These are phyloP conservation scores for Xenopus laevis DNA, from an alignment of 2,113 vertebrate genomes.

Conservation along the genomic window DNA sequence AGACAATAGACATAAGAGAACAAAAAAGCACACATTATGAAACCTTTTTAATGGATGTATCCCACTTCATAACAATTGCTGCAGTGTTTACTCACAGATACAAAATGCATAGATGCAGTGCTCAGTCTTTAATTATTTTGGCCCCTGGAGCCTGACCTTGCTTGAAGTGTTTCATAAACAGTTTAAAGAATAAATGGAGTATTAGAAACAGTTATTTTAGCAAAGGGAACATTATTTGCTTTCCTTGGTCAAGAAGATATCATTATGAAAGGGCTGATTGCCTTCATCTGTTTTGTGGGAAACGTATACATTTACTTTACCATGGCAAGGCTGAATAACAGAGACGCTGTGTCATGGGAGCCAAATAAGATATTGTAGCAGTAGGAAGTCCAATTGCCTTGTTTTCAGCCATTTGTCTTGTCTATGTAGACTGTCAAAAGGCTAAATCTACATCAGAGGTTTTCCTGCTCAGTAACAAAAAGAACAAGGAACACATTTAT, in stretches of 20 bases:
- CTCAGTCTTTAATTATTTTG: slow-evolving; percentile 52
- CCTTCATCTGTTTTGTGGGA: slow-evolving; percentile 54
- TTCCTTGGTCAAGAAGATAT: slow-evolving; percentile 55
- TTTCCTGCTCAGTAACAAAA: slow-evolving; percentile 52
- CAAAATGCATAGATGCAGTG: slow-evolving; percentile 52
- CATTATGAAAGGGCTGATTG: slow-evolving; percentile 57
- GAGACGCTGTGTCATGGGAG: slow-evolving; percentile 54
- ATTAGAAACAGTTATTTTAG: slow-evolving; percentile 56
- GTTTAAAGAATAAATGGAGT: slow-evolving; percentile 59
- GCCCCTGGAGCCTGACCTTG: slow-evolving; percentile 46
- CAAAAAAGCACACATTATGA: not conserved
- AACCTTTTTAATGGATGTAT: slow-evolving; percentile 24
- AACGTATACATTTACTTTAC: slow-evolving; percentile 55
- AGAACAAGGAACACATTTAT: slow-evolving; percentile 57
- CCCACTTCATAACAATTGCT: slow-evolving; percentile 49
- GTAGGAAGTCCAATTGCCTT: slow-evolving; percentile 58
- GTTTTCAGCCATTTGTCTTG: slow-evolving; percentile 58
- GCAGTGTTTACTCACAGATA: slow-evolving; percentile 51
- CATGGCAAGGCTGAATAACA: slow-evolving; percentile 55
- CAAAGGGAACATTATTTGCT: slow-evolving; percentile 55
- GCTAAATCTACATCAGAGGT: slow-evolving; percentile 55
- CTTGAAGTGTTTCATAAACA: slow-evolving; percentile 61
- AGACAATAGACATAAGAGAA: no score
- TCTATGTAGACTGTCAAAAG: slow-evolving; percentile 52
- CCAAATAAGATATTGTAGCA: slow-evolving; percentile 52